Base-by-base conservation (phyloP, 2,888 invertebrate genomes). In the Ernsta delagoae region DNA sequence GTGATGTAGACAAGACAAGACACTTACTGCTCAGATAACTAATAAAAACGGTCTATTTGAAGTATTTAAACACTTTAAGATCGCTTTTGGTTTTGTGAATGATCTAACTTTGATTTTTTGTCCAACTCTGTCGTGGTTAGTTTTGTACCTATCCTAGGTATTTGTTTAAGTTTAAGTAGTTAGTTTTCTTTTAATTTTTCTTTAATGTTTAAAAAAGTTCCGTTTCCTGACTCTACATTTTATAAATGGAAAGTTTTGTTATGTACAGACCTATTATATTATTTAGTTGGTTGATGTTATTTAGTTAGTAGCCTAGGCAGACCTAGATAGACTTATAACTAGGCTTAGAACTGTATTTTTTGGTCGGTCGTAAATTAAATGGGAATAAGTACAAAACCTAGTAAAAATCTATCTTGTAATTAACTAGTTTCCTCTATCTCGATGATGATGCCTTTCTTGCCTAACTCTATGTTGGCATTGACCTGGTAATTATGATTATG, bases 381-480 rank as follows among this genome's bases (percentile, higher is more conserved):
- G n/a, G n/a, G n/a, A n/a, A n/a, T n/a, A n/a, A n/a, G n/a, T n/a
- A n/a, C 41, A 41, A 41, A 8, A 8, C 41, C 41, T 41, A 41
- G 41, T 41, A 41, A 8, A 41, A 8, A 41, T 41, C 41, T 3
- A 41, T 41, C 8, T 41, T 41, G 8, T 8, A 3, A 41, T 41
- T 41, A 41, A 41, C 41, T 41, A 8, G 41, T 41, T 41, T 41
- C 8, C 41, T 41, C 9, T 8, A 60, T 11, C 16, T 11, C 8
- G 24, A 4, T 7, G 59, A 60, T 45, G 59, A 31, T 60, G 59
- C 45, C 7, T 16, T 24, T 24, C 59, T 60, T 45, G 31, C 43
- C 43, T 9, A 60, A 60, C n/a, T 48, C 48, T 48, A 48, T n/a
- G 24, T 53, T 53, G 53, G 53, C 53, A 59, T 59, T 59, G 59